Evolutionary conservation across 2,113 vertebrate genomes (phyloP).

Genomic region (Ceuthmochares aereus): DNA sequence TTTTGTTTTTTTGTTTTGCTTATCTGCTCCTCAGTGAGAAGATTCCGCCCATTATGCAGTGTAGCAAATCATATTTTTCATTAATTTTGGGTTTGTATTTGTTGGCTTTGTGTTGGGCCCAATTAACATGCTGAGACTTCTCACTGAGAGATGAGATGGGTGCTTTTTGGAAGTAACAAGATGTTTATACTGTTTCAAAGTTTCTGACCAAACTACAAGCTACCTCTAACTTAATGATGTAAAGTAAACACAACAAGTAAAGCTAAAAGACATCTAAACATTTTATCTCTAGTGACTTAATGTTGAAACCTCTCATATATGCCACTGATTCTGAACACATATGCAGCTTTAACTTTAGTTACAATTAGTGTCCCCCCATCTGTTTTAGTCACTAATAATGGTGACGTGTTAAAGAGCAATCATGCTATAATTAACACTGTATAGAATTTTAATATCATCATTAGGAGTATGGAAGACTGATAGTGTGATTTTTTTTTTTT

Average conservation of each 20-base stretch:
- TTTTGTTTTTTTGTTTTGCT: not conserved
- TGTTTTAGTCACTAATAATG: not conserved
- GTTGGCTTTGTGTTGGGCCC: not conserved
- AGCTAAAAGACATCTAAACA: not conserved
- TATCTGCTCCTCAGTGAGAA: not conserved
- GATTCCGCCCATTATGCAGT: not conserved
- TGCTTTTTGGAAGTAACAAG: not conserved
- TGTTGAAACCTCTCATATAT: not conserved
- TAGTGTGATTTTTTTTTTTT: not conserved
- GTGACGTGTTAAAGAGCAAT: not conserved
- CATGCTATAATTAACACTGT: not conserved
- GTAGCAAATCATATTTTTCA: not conserved
- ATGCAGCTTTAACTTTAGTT: not conserved
- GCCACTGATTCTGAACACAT: not conserved
- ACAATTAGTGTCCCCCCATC: not conserved
- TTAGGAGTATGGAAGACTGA: not conserved
- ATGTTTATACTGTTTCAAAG: not conserved
- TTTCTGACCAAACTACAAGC: not conserved
- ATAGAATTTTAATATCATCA: not conserved
- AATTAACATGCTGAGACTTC: not conserved
- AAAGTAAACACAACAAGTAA: not conserved
- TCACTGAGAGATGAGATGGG: not conserved
- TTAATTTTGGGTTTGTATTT: not conserved
- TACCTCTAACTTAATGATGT: not conserved
- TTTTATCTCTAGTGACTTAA: not conserved